Conservation (phyloP, 2,888 invertebrate species). For the Pimpla rufipes region DNA sequence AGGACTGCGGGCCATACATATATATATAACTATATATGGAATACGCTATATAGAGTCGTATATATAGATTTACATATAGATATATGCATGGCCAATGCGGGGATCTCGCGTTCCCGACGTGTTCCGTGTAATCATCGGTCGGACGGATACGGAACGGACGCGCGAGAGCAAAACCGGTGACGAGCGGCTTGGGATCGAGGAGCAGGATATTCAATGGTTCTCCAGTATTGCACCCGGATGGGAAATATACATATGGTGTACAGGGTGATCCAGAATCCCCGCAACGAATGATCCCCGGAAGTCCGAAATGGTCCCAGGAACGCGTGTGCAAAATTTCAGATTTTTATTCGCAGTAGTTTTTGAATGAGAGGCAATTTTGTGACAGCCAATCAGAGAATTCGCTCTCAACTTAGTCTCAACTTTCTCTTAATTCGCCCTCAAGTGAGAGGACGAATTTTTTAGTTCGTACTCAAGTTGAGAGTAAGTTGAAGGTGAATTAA, state of each 20-base stretch:
- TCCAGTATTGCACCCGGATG: slow-evolving; percentile 5
- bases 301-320: no score
- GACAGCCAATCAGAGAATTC: no score
- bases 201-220: slow-evolving; percentile 39
- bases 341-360: no score
- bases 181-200: slow-evolving; percentile 24
- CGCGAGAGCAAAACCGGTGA: slow-evolving; percentile 9
- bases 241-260: background rate
- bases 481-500: no score
- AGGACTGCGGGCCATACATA: slow-evolving; percentile 68
- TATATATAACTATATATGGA: background rate
- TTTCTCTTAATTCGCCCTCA: no score
- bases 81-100: slow-evolving; percentile 35
- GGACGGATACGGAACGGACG: slow-evolving; percentile 51
- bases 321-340: no score
- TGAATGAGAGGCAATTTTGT: no score
- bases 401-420: no score
- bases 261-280: no score
- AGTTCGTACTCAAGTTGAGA: no score
- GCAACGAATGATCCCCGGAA: no score
- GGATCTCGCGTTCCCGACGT: slow-evolving; percentile 35
- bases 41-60: background rate
- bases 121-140: slow-evolving; percentile 62
- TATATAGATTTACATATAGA: slow-evolving; percentile 19
- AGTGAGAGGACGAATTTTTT: no score